These are phyloP conservation scores for Hirtodrosophila trivittata DNA, from an alignment of 2,888 invertebrate species.

Conservation along the genomic window DNA sequence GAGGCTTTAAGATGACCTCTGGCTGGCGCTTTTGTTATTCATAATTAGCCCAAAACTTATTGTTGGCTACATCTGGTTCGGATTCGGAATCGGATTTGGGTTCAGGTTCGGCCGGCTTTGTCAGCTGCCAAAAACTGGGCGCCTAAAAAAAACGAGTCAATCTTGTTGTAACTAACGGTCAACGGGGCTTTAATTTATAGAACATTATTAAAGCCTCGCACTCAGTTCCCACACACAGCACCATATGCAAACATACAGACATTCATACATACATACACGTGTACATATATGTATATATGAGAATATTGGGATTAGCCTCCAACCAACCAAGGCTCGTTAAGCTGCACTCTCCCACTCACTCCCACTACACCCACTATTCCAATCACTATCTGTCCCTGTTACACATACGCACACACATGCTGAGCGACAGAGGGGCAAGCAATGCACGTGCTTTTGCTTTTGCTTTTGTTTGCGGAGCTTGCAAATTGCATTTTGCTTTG, in stretches of 20 bases:
- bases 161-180: conserved; percentile 37
- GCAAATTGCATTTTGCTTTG: conserved; percentile 12
- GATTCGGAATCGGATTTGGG: conserved; percentile 3
- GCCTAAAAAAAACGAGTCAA: conserved; percentile 34
- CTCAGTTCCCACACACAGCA: conserved; percentile 5
- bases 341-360: conserved; percentile 35
- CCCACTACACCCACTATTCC: background rate
- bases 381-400: conserved; percentile 1
- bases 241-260: conserved; percentile 7
- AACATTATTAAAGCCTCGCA: no score
- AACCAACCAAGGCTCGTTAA: conserved; percentile 47
- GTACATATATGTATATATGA: conserved; percentile 10
- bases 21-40: conserved; percentile 58
- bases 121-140: conserved; percentile 35
- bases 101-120: conserved; percentile 30
- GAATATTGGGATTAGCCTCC: conserved; percentile 12
- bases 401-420: conserved; percentile 1
- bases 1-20: conserved; percentile 16
- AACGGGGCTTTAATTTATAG: background rate
- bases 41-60: conserved; percentile 51
- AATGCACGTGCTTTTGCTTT: conserved; percentile 48
- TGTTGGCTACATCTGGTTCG: conserved; percentile 18
- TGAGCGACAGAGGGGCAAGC: conserved; percentile 32
- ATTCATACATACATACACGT: conserved; percentile 1
- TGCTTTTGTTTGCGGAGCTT: conserved; percentile 7